Base-by-base conservation (phyloP, 2,888 invertebrate species). In the Mythimna albipuncta region DNA sequence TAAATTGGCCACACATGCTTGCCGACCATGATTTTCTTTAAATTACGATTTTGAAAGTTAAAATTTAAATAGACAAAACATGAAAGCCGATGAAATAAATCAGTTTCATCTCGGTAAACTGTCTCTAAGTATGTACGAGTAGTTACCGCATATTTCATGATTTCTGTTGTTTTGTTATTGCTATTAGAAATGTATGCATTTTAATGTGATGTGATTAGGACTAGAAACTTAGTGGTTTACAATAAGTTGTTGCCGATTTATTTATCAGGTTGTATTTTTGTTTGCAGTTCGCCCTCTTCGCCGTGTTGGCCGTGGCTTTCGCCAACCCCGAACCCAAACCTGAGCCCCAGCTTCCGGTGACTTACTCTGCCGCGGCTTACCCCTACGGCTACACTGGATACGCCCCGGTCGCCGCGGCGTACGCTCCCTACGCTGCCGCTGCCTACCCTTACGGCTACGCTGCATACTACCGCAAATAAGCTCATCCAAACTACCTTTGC, bases 291-390 rank as follows among this genome's bases (percentile, higher is more conserved):
- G 92, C 96, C 71, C 88, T 97, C 89, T 93, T 97, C 89, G 97
- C 97, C 81, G 88, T 97, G 81, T 87, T 97, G 95, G 97, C 97
- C 67, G 93, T 96, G 86, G 97, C 96, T 66, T 95, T 96, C 87
- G 97, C 97, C 88, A 94, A 86, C 89, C 96, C 96, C 32, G 94
- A 95, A 89, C 96, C 96, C 35, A 94, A 95, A 79, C 96, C 96
- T 35, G 94, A 95, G 21, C 94, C 95, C 11, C 94, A 92, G 68
- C 47, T 89, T 26, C 26, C 26, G 44, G 11, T 91, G 67, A 84
- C 92, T 6, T 96, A 95, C 88, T 82, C 92, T 19, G 91, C 91
- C 6, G 77, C 16, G 32, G 93, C 90, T 3, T 88, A 92, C 10
- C 81, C 89, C 52, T 91, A 59, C 81, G 87, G 65, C 80, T 90